Percentiles rank a stretch among this genome's conserved stretches.
Conservation (phyloP, 2,888 invertebrate genomes). For the Dexiosoma caninum region DNA sequence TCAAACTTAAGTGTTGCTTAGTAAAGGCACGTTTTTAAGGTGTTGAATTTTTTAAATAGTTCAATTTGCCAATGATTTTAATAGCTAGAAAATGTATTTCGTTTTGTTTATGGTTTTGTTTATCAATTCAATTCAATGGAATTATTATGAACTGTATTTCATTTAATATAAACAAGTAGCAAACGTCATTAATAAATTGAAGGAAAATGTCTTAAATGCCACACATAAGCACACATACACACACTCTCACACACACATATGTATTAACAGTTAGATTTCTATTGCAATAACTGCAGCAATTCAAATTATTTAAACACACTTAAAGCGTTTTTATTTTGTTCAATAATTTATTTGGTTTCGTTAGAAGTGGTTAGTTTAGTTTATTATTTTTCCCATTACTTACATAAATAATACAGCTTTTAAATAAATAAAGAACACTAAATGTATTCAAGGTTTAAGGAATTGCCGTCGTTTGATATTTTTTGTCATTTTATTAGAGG, state of each 20-base stretch:
- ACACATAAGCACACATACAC: background rate
- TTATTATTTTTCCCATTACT: slow-evolving; percentile 25
- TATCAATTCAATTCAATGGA: slow-evolving; percentile 40
- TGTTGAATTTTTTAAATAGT: slow-evolving; percentile 44
- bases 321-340: slow-evolving; percentile 15
- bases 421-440: slow-evolving; percentile 17
- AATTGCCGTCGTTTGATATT: slow-evolving; percentile 4
- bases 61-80: slow-evolving; percentile 13
- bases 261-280: background rate
- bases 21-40: slow-evolving; percentile 20
- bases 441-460: slow-evolving; percentile 54
- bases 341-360: slow-evolving; percentile 40
- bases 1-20: background rate
- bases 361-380: slow-evolving; percentile 35
- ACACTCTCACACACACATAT: background rate
- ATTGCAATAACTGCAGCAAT: slow-evolving; percentile 30
- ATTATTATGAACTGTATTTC: slow-evolving; percentile 32
- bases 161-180: slow-evolving; percentile 26
- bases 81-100: background rate
- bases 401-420: slow-evolving; percentile 33
- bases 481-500: slow-evolving; percentile 13
- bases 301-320: slow-evolving; percentile 50
- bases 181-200: slow-evolving; percentile 60
- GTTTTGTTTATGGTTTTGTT: slow-evolving; percentile 14
- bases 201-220: slow-evolving; percentile 35